Evolutionary conservation across 53 echinoderm and acorn worm genomes (phyloP).

Genomic region (Glandiceps talaboti): DNA sequence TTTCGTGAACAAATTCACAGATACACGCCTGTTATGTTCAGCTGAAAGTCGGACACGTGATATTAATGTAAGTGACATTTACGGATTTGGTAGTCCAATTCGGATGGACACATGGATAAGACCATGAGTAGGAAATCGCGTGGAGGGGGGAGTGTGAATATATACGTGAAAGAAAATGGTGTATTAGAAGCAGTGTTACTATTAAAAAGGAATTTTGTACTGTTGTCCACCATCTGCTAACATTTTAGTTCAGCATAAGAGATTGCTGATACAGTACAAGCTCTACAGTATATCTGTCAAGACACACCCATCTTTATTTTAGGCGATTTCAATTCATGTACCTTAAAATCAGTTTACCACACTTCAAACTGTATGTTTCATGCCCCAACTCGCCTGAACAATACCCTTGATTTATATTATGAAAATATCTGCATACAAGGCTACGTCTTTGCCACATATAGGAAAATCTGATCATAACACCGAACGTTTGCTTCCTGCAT

Average conservation of each 20-base stretch:
- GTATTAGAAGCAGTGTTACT: constrained; percentile 1
- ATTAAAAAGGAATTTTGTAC: constrained; percentile 11
- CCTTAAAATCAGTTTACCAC: neutral
- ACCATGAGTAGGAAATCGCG: neutral
- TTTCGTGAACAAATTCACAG: neutral
- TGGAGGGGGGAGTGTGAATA: constrained; percentile 8
- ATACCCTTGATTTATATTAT: constrained; percentile 9
- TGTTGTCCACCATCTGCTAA: constrained; percentile 7
- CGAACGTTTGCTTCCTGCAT: constrained; percentile 7
- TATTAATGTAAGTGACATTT: neutral
- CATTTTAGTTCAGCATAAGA: neutral
- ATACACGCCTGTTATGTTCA: constrained; percentile 1
- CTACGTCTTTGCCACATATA: neutral
- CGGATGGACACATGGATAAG: neutral
- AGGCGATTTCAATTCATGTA: constrained; percentile 20
- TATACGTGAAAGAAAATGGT: constrained; percentile 12
- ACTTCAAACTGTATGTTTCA: constrained; percentile 1
- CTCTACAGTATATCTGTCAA: constrained; percentile 1
- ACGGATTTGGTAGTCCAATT: neutral
- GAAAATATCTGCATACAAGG: constrained; percentile 13
- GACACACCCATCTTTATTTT: constrained; percentile 3
- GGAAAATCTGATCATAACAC: constrained; percentile 17
- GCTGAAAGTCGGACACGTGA: neutral
- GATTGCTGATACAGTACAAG: neutral
- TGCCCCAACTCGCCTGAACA: neutral